Percentiles rank a stretch among this genome's conserved stretches.
Conservation (phyloP, 2,797 vertebrate genomes). For the Bufotes viridis region DNA sequence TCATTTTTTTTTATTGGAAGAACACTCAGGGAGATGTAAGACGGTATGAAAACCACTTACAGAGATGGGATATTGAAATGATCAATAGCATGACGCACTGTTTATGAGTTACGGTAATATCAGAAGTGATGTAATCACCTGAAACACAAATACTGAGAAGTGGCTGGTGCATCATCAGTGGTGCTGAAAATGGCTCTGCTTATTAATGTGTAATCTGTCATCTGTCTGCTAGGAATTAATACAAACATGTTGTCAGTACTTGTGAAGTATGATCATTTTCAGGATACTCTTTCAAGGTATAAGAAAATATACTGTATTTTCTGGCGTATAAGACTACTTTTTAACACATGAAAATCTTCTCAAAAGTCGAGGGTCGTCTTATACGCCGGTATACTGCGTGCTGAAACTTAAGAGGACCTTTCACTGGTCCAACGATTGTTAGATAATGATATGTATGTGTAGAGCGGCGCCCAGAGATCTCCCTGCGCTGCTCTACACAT, state of each 20-base stretch:
- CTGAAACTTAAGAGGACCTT: no score
- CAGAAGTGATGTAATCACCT: conserved; percentile 35
- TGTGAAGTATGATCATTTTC: neutral
- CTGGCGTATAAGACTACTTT: no score
- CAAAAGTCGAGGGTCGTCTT: no score
- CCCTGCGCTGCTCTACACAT: no score
- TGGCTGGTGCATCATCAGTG: neutral
- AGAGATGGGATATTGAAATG: conserved; percentile 14
- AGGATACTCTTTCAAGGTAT: neutral
- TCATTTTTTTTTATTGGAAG: neutral
- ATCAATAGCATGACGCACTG: conserved; percentile 18
- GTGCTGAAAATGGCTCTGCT: neutral
- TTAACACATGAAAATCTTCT: no score
- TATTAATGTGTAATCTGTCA: conserved; percentile 3
- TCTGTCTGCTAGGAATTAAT: neutral
- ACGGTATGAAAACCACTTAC: neutral
- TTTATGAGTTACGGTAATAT: conserved; percentile 22
- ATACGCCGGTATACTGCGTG: no score
- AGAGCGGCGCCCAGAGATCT: no score
- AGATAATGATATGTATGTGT: no score
- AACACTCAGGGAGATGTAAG: neutral
- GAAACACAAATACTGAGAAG: conserved; percentile 1
- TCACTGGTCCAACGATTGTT: no score
- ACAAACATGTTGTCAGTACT: neutral
- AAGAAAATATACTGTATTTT: neutral